These are phyloP conservation scores for Cenopis cana DNA, from an alignment of 2,888 invertebrate genomes.

Conservation along the genomic window DNA sequence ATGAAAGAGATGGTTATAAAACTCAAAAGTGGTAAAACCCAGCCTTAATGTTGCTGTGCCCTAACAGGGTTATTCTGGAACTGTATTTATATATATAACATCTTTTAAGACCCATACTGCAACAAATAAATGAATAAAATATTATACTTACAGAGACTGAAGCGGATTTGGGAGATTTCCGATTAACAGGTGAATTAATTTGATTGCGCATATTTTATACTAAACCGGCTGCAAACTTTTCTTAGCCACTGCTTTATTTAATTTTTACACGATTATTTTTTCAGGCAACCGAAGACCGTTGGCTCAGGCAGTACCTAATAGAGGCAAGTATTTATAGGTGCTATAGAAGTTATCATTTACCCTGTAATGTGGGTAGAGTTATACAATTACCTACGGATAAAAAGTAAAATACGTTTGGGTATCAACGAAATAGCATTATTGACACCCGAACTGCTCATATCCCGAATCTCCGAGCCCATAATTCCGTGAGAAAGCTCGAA, in stretches of 20 bases:
- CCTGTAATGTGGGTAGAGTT: neutral
- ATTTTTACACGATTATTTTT: neutral
- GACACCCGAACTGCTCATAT: neutral
- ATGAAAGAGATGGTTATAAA: too few species aligned
- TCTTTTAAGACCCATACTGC: too few species aligned
- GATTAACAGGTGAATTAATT: slow-evolving; percentile 47
- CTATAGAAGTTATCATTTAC: neutral
- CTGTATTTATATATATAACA: neutral
- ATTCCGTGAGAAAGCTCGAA: slow-evolving; percentile 10
- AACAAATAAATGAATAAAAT: too few species aligned
- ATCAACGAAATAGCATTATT: neutral
- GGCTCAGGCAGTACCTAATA: slow-evolving; percentile 47
- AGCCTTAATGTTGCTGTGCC: too few species aligned
- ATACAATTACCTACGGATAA: too few species aligned
- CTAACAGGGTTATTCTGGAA: too few species aligned
- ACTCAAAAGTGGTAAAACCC: too few species aligned
- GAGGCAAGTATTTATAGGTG: slow-evolving; percentile 53
- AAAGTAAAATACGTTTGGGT: too few species aligned
- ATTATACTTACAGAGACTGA: slow-evolving; percentile 47
- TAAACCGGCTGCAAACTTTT: neutral
- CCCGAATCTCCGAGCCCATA: neutral
- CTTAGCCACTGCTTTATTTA: neutral
- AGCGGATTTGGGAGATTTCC: slow-evolving; percentile 64
- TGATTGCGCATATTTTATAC: neutral
- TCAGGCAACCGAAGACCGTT: slow-evolving; percentile 47